Evolutionary conservation across 2,888 invertebrate species (phyloP), one percentile per base, ranked within the genome.

Genomic region (Flabesymbios commensalis): DNA sequence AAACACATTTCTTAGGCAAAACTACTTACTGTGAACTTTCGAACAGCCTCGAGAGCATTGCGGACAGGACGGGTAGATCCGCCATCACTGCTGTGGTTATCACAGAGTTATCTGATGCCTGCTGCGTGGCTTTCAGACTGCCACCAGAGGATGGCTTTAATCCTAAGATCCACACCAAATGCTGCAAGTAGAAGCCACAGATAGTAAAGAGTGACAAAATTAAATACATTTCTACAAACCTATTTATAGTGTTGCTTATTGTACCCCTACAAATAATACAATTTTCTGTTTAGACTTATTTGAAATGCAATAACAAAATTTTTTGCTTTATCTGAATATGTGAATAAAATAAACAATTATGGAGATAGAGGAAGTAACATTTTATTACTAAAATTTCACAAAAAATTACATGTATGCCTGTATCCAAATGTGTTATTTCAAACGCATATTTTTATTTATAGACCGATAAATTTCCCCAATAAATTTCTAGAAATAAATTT

Each of bases 31-130:
- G 93, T 67, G 95, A 95, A 33, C 94, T 93, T 84, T 97, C 96
- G 80, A 97, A 97, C 3, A 97, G 87, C 64, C 92, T 88, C 59
- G 94, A 94, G 66, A 97, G 85, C 81, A 82, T 81, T 57, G 78
- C 70, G 7, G 80, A 79, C 56, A 97, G 85, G 61, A 89, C 86
- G 0, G 97, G 96, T 29, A 98, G 84, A 83, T 98, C 97, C 0
- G 95, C 93, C 92, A 96, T 93, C 45, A 96, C 94, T 3, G 95
- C 94, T 14, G 94, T 95, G 1, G 96, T 95, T 80, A 97, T 90
- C 59, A 94, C 76, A 55, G 79, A 71, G 54, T 78, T 74, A 10
- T 78, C 72, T 28, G 79, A 80, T 41, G 74, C 77, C 41, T 74
- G 73, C 59, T 80, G 77, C 43, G 77, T 75, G 10, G 93, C 93